phyloP scores from a whole-genome alignment of 2,888 invertebrate genomes.

The Prionchulus punctatus region DNA sequence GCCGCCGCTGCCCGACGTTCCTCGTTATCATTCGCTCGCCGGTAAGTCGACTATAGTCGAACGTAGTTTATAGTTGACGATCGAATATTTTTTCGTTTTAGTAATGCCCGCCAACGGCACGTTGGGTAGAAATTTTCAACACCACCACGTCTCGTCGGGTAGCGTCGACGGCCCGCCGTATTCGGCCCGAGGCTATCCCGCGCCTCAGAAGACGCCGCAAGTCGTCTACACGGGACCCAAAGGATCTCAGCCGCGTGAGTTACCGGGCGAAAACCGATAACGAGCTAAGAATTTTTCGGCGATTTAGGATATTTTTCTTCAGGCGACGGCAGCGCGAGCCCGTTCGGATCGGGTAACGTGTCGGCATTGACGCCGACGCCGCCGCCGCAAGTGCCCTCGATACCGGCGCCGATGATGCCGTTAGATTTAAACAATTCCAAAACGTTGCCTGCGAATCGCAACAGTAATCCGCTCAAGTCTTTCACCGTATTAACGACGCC shows the following conservation, averaged over 20 bases:
- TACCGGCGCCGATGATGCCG: neutral
- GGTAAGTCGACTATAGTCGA: no score
- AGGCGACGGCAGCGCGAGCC: conserved; percentile 16
- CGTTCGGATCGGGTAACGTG: conserved; percentile 21
- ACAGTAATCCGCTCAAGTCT: conserved; percentile 16
- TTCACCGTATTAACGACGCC: conserved; percentile 13
- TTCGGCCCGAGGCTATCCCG: neutral
- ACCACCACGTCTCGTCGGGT: conserved; percentile 21
- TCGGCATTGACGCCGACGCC: conserved; percentile 15
- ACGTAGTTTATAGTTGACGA: no score
- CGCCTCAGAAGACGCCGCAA: conserved; percentile 25
- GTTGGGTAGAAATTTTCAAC: conserved; percentile 23
- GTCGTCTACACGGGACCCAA: conserved; percentile 28
- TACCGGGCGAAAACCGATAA: neutral
- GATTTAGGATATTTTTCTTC: conserved; percentile 17
- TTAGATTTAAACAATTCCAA: neutral
- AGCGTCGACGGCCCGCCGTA: conserved; percentile 19
- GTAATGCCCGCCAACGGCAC: conserved; percentile 16
- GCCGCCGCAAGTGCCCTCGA: no score
- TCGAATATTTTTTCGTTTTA: conserved; percentile 6
- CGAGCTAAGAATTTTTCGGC: no score
- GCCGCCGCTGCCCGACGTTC: neutral
- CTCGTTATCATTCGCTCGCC: conserved; percentile 8
- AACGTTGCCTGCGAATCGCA: conserved; percentile 18
- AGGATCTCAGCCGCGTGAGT: neutral